These are phyloP conservation scores for Volucella zonaria DNA, from an alignment of 2,888 invertebrate genomes.

Conservation along the genomic window DNA sequence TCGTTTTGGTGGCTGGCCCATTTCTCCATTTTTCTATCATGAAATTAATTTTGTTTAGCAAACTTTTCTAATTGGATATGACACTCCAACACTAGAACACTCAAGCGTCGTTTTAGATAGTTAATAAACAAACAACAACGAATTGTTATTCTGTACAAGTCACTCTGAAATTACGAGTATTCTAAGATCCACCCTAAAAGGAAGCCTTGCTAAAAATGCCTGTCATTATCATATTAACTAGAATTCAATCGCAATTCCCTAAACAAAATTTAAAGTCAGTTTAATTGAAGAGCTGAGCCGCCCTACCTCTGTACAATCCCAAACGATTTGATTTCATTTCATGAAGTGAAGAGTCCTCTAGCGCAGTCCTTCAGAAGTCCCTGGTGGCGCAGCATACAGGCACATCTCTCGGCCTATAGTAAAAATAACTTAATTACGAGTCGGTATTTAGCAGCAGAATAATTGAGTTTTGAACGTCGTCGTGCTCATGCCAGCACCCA, in stretches of 20 bases:
- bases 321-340: conserved; percentile 47
- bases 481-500: too few species aligned
- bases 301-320: background rate
- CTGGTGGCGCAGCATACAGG: conserved; percentile 25
- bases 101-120: conserved; percentile 8
- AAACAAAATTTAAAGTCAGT: conserved; percentile 49
- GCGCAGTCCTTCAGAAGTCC: background rate
- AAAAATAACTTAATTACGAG: conserved; percentile 69
- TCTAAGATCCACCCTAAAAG: background rate
- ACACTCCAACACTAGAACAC: conserved; percentile 28
- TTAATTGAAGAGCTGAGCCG: conserved; percentile 38
- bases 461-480: conserved; percentile 63
- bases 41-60: conserved; percentile 26
- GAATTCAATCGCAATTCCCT: conserved; percentile 50
- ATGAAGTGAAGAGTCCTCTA: conserved; percentile 34
- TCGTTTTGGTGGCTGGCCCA: background rate
- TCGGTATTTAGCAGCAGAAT: conserved; percentile 60
- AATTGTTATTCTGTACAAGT: conserved; percentile 26
- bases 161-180: background rate
- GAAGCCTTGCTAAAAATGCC: conserved; percentile 2
- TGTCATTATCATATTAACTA: conserved; percentile 59
- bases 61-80: conserved; percentile 53
- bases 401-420: conserved; percentile 39
- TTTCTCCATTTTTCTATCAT: background rate
- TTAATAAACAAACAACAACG: background rate